phyloP scores from a whole-genome alignment of 2,797 vertebrate genomes.

The Paedocypris micromegethes region DNA sequence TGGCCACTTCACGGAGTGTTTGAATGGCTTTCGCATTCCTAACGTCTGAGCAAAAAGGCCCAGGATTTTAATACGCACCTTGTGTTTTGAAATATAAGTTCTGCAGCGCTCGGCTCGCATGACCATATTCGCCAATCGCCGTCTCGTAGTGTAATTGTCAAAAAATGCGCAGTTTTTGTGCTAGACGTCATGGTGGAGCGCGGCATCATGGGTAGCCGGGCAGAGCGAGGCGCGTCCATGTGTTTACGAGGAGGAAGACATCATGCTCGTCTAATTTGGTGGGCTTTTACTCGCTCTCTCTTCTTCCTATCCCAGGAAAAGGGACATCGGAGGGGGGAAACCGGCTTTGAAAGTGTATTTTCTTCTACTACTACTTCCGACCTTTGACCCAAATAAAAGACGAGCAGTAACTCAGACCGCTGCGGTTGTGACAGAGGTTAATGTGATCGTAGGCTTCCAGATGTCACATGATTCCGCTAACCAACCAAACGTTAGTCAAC shows the following conservation, averaged over 20 bases:
- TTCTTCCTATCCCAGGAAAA: slow-evolving; percentile 43
- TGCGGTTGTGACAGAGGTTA: slow-evolving; percentile 7
- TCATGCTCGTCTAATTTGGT: slow-evolving; percentile 1
- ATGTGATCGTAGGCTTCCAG: slow-evolving; percentile 15
- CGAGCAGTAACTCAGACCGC: slow-evolving; percentile 11
- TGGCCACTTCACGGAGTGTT: background rate
- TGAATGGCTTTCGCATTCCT: slow-evolving; percentile 13
- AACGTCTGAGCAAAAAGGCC: background rate
- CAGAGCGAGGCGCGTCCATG: slow-evolving; percentile 10
- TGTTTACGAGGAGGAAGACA: slow-evolving; percentile 29
- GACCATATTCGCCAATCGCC: no score
- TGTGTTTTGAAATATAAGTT: slow-evolving; percentile 8
- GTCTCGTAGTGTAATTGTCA: no score
- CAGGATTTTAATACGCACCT: background rate
- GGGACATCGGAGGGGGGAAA: slow-evolving; percentile 26
- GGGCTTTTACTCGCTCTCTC: slow-evolving; percentile 23
- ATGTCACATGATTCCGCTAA: slow-evolving; percentile 17
- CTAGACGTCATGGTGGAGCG: no score
- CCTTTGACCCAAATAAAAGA: slow-evolving; percentile 36
- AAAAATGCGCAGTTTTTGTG: no score
- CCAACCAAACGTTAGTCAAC: background rate
- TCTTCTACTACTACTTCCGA: slow-evolving; percentile 7
- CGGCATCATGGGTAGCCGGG: slow-evolving; percentile 1
- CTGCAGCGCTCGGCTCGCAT: no score
- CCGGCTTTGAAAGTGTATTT: background rate